A percentile compares a stretch with the other conserved stretches of the same genome.
These are phyloP conservation scores for Melolontha melolontha DNA, from an alignment of 2,888 invertebrate genomes.

Conservation along the genomic window DNA sequence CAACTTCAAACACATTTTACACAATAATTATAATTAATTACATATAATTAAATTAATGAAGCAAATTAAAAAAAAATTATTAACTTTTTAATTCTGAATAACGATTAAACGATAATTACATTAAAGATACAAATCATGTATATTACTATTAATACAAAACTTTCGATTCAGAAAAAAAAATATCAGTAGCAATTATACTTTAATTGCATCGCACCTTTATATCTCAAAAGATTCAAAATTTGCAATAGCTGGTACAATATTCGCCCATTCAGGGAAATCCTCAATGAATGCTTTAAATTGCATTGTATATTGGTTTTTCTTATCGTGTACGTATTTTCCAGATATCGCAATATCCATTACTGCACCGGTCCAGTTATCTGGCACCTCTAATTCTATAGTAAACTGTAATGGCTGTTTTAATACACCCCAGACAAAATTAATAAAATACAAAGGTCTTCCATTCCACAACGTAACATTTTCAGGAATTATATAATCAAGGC, in stretches of 20 bases:
- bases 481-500: conserved; percentile 63
- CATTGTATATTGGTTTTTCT: conserved; percentile 58
- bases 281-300: conserved; percentile 33
- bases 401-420: conserved; percentile 54
- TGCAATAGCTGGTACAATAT: conserved; percentile 28
- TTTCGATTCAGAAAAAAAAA: too few species aligned
- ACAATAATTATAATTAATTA: too few species aligned
- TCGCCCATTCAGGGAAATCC: conserved; percentile 38
- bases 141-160: too few species aligned
- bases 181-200: too few species aligned
- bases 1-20: too few species aligned
- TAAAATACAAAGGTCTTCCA: conserved; percentile 56
- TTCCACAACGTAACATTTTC: conserved; percentile 50
- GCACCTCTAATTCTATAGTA: conserved; percentile 56
- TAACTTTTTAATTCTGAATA: too few species aligned
- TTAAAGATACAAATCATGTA: too few species aligned
- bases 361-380: conserved; percentile 52
- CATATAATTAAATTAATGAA: too few species aligned
- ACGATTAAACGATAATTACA: too few species aligned
- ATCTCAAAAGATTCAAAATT: conserved; percentile 39
- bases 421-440: conserved; percentile 56
- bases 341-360: conserved; percentile 64
- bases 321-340: conserved; percentile 65
- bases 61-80: too few species aligned
- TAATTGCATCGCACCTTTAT: background rate